Percentiles rank a stretch among this genome's conserved stretches.
These are phyloP conservation scores for Urocolius indicus DNA, from an alignment of 2,113 vertebrate genomes.

Conservation along the genomic window DNA sequence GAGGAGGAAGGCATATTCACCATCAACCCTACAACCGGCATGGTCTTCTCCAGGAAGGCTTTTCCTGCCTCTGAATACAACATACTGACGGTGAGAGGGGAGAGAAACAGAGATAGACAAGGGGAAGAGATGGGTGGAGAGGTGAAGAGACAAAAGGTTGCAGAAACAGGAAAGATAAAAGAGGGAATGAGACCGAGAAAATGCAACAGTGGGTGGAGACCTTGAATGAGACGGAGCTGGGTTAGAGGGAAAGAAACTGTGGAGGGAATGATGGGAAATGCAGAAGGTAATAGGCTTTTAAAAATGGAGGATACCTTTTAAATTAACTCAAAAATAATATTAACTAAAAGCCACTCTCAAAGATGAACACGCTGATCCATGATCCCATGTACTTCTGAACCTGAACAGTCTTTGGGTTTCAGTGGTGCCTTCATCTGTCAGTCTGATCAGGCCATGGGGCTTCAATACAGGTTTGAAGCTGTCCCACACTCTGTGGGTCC, in stretches of 20 bases:
- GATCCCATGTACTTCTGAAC: not conserved
- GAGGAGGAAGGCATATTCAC: conserved; percentile 78
- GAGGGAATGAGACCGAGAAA: not conserved
- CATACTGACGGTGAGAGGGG: conserved; percentile 87
- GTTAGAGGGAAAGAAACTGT: not conserved
- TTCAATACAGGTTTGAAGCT: not conserved
- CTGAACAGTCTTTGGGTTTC: not conserved
- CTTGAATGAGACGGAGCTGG: not conserved
- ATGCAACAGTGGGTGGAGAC: not conserved
- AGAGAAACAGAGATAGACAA: not conserved
- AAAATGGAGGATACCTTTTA: not conserved
- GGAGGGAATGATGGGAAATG: not conserved
- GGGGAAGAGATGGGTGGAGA: not conserved
- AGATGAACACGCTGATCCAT: not conserved
- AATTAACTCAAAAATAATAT: not conserved
- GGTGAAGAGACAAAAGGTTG: not conserved
- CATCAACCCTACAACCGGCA: conserved; percentile 83
- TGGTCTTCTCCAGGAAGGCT: conserved; percentile 81
- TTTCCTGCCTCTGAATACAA: conserved; percentile 89
- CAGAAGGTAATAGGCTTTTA: not conserved
- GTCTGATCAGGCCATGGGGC: not conserved
- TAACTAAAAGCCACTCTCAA: not conserved
- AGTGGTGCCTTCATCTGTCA: not conserved
- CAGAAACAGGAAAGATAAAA: not conserved
- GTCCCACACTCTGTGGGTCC: not conserved